Percentiles rank a stretch among this genome's conserved stretches.
Evolutionary conservation across 1,140 invertebrate genomes (phyloP).

Genomic region (Geopemphigus sp.): DNA sequence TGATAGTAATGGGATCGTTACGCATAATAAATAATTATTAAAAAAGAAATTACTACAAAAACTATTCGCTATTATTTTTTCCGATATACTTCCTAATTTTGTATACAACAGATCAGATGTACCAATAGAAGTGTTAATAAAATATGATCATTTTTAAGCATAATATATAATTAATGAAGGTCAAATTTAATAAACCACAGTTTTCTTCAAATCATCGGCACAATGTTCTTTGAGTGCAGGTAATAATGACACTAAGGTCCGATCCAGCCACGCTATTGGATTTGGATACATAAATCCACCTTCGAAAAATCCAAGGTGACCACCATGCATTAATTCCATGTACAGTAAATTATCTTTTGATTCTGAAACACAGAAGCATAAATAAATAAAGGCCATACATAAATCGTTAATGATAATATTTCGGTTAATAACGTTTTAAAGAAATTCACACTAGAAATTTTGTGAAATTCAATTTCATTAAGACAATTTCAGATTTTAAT

Average conservation of each 20-base stretch:
- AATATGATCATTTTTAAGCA: constrained; percentile 2
- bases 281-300: constrained; percentile 79
- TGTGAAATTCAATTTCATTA: too few species aligned
- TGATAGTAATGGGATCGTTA: not conserved
- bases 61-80: not conserved
- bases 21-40: not conserved
- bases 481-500: too few species aligned
- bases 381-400: not conserved
- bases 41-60: not conserved
- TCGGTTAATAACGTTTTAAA: too few species aligned
- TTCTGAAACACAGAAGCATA: constrained; percentile 59
- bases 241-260: constrained; percentile 71
- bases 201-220: constrained; percentile 11
- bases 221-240: constrained; percentile 37
- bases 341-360: constrained; percentile 69
- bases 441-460: too few species aligned
- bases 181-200: not conserved
- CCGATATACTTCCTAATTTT: not conserved
- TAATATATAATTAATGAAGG: not conserved
- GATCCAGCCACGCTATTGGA: constrained; percentile 86
- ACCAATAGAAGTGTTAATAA: constrained; percentile 2
- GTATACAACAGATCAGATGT: not conserved
- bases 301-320: constrained; percentile 90
- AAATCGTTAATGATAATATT: not conserved
- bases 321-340: constrained; percentile 81